A percentile compares a stretch with the other conserved stretches of the same genome.
Evolutionary conservation across 2,797 vertebrate genomes (phyloP).

Genomic region (Notolabrus celidotus): DNA sequence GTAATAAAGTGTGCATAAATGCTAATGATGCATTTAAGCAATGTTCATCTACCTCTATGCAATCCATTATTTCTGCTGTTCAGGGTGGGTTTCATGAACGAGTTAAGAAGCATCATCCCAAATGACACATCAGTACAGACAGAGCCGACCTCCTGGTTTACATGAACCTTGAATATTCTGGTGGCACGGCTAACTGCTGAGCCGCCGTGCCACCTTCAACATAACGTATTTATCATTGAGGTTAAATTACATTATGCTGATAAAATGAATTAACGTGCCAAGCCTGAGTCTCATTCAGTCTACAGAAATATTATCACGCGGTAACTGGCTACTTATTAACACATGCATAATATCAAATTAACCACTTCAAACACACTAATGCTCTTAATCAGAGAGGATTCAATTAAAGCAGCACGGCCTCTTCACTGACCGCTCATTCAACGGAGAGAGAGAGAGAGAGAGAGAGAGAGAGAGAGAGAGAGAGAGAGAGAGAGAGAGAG

Average conservation of each 20-base stretch:
- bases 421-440: constrained; percentile 24
- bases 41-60: too few relatives aligned
- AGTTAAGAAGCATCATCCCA: too few relatives aligned
- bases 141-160: not conserved
- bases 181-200: constrained; percentile 23
- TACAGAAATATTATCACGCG: constrained; percentile 41
- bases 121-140: constrained; percentile 3
- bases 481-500: constrained; percentile 15
- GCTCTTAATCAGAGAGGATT: constrained; percentile 45
- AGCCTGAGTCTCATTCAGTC: constrained; percentile 18
- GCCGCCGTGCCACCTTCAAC: constrained; percentile 12
- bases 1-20: too few relatives aligned
- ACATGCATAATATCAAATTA: constrained; percentile 67
- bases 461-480: constrained; percentile 8
- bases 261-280: constrained; percentile 43
- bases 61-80: too few relatives aligned
- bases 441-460: not conserved
- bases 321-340: constrained; percentile 51
- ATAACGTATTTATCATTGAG: constrained; percentile 56
- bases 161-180: constrained; percentile 1
- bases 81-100: too few relatives aligned
- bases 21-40: too few relatives aligned
- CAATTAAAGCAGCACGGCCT: constrained; percentile 35
- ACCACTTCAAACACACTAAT: constrained; percentile 53
- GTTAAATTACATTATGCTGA: constrained; percentile 44